Base-by-base conservation (phyloP, 1,140 invertebrate genomes). In the Dinoponera quadriceps region DNA sequence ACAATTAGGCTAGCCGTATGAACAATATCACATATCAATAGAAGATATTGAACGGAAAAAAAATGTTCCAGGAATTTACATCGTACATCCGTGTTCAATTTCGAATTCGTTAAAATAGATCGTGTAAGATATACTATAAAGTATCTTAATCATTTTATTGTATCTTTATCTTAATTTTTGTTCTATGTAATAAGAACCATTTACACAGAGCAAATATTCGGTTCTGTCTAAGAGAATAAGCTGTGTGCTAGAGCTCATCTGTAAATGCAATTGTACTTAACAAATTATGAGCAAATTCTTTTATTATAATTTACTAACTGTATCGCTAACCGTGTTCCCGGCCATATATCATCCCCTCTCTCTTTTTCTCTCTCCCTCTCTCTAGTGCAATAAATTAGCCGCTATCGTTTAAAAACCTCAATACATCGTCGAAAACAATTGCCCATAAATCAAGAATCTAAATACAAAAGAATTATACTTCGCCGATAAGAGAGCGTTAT, bases 191-290 rank as follows among this genome's bases (percentile, higher is more conserved):
- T 77, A 83, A 27, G 59, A 66, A 66, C 22, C 33, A 83, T 29
- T 83, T 68, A 22, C 29, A 62, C 51, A 55, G n/a, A 25, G 60
- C 60, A 77, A 82, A 55, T 65, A 77, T 82, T 62, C 48, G 44
- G 49, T 20, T 71, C 60, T 71, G 54, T 51, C 71, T 65, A 88
- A 74, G 63, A 73, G 77, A 68, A 75, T 82, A 68, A 69, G 65
- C 71, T 81, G 72, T 60, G 49, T 84, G 65, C 27, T 80, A 77
- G 55, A 74, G 48, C 49, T 88, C 9, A 44, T 85, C 49, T 74
- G 38, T 89, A 88, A 88, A 89, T 89, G 88, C 84, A 85, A 86
- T 88, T 88, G 71, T 88, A 86, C 72, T 81, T 82, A 84, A 88
- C 83, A 77, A 88, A 85, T 88, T 62, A 84, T 88, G 87, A 88